A percentile compares a stretch with the other conserved stretches of the same genome.
Conservation (phyloP, 2,888 invertebrate species). For the Synergus gifuensis region DNA sequence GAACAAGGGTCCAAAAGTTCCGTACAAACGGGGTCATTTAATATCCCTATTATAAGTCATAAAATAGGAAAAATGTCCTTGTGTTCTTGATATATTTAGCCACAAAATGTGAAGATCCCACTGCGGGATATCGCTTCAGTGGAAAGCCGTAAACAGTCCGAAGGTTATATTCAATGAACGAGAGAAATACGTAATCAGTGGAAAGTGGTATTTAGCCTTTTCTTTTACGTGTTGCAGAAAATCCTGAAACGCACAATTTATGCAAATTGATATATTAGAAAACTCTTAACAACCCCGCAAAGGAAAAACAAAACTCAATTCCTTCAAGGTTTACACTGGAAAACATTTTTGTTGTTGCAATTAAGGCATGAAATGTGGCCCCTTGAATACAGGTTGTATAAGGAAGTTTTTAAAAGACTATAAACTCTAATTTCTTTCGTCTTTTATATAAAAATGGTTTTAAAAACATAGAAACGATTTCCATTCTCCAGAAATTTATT, state of each 20-base stretch:
- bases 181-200: conserved; percentile 1
- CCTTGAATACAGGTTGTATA: too few species aligned
- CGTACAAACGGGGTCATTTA: conserved; percentile 5
- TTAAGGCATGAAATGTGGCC: too few species aligned
- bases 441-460: too few species aligned
- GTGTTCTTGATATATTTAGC: conserved; percentile 18
- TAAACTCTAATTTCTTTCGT: too few species aligned
- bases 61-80: conserved; percentile 1
- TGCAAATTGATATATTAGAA: not conserved
- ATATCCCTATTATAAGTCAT: not conserved
- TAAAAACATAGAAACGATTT: too few species aligned
- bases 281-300: too few species aligned
- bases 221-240: not conserved
- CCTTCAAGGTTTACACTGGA: too few species aligned
- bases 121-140: conserved; percentile 24
- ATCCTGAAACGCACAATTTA: not conserved
- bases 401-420: too few species aligned
- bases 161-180: conserved; percentile 16
- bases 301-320: too few species aligned
- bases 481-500: too few species aligned
- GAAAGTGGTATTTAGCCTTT: conserved; percentile 18
- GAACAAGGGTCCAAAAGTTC: conserved; percentile 5
- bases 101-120: not conserved
- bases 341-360: too few species aligned
- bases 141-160: conserved; percentile 25